These are phyloP conservation scores for Amniataba percoides DNA, from an alignment of 2,797 vertebrate species.

Conservation along the genomic window DNA sequence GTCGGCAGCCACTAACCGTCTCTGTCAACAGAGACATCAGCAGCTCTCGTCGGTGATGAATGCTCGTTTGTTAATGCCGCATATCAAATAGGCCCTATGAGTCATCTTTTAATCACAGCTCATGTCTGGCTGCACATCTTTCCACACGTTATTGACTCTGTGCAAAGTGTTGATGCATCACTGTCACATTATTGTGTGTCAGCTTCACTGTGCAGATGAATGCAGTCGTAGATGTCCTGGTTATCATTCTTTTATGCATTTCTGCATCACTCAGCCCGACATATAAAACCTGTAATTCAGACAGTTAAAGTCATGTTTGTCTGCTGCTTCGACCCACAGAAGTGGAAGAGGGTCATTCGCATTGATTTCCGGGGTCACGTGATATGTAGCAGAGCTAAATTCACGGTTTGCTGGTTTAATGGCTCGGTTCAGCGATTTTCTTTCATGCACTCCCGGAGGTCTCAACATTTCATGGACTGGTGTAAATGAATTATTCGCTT, in stretches of 20 bases:
- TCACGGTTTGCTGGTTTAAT: not conserved
- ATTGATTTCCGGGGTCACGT: conserved; percentile 23
- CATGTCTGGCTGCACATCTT: not conserved
- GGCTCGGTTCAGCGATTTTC: not conserved
- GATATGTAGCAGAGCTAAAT: conserved; percentile 21
- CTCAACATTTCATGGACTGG: not conserved
- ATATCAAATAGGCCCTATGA: conserved; percentile 16
- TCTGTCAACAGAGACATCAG: conserved; percentile 14
- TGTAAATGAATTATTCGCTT: not conserved
- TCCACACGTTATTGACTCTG: not conserved
- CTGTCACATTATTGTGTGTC: not conserved
- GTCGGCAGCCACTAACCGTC: not conserved
- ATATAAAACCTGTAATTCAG: not conserved
- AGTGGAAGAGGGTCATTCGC: conserved; percentile 1
- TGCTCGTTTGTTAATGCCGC: conserved; percentile 9
- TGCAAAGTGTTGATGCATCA: not conserved
- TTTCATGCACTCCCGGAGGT: conserved; percentile 3
- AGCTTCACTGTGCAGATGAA: not conserved
- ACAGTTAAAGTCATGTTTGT: too few species aligned
- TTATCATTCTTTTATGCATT: not conserved
- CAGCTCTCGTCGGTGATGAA: not conserved
- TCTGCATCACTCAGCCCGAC: not conserved
- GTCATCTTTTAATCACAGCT: conserved; percentile 29
- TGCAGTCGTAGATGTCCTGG: not conserved
- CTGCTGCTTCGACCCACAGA: too few species aligned